These are phyloP conservation scores for Rotaria macrura DNA, from an alignment of 2,888 invertebrate genomes.

Conservation along the genomic window DNA sequence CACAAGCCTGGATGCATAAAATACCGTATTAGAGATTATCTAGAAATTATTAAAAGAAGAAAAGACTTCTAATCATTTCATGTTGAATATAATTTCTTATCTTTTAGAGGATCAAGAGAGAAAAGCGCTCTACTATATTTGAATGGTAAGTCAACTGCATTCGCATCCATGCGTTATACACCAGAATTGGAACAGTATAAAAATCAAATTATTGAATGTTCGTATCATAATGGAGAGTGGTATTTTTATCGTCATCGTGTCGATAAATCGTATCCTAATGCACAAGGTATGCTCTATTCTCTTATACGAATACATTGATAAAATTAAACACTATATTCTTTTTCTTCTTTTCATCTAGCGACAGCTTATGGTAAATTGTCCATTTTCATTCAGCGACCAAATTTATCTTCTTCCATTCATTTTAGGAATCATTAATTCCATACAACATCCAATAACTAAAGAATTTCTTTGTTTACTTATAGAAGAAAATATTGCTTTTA, in stretches of 20 bases:
- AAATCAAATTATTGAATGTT: slow-evolving; percentile 84
- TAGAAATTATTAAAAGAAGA: slow-evolving; percentile 37
- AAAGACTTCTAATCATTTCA: background rate
- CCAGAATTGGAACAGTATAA: background rate
- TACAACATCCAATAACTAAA: background rate
- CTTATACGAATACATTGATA: too few species aligned
- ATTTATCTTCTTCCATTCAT: background rate
- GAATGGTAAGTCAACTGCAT: slow-evolving; percentile 58
- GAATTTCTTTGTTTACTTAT: background rate
- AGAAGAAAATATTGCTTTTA: background rate
- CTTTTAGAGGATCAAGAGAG: slow-evolving; percentile 58
- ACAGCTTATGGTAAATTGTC: background rate
- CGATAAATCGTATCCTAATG: slow-evolving; percentile 87
- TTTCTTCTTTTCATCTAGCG: background rate
- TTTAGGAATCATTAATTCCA: background rate
- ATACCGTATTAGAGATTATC: too few species aligned
- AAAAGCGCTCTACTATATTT: slow-evolving; percentile 65
- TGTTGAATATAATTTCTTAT: background rate
- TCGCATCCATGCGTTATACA: slow-evolving; percentile 56
- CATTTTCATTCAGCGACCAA: background rate
- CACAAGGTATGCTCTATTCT: background rate
- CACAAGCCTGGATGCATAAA: too few species aligned
- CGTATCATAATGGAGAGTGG: slow-evolving; percentile 63
- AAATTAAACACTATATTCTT: too few species aligned
- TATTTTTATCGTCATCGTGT: slow-evolving; percentile 84